Base-by-base conservation (phyloP, 2,113 vertebrate species). In the Muscicapa adusta region DNA sequence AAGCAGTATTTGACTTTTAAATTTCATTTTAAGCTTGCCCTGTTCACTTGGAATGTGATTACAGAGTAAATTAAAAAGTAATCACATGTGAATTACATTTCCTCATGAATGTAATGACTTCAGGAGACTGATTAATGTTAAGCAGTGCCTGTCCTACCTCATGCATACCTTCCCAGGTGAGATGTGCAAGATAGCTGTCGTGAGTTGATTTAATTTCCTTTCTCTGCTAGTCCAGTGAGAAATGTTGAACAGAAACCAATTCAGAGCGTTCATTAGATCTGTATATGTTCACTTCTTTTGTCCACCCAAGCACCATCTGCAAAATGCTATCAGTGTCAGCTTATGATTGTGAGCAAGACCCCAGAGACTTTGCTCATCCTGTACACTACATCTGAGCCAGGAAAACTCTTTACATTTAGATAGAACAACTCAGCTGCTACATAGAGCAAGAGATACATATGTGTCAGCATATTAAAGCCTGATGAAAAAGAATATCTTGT, bases 1-100 rank as follows among this genome's bases (percentile, higher is more conserved):
- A 98, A 98, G 98, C 97, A 97, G 90, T 98, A 99, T 99, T 98
- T 98, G 98, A 99, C 98, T 99, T 98, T 99, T 98, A 99, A 99
- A 99, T 99, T 98, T 97, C 98, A 99, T 99, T 98, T 98, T 98
- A 97, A 98, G 97, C 97, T 97, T 97, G 98, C 98, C 98, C 97
- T 90, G 97, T 98, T 99, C 98, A 97, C 98, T 98, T 95, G 97
- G 98, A 98, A 99, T 98, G 98, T 98, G 98, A 98, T 98, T 98
- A 98, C 97, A 98, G 98, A 97, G 98, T 98, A 98, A 98, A 98
- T 98, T 98, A 98, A 98, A 98, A 98, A 98, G 97, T 98, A 98
- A 98, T 98, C 98, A 98, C 98, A 97, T 97, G 98, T 98, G 98
- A 98, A 98, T 98, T 98, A 98, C 98, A 98, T 97, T 98, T 98